phyloP scores from a whole-genome alignment of 2,888 invertebrate species.

The Scaptomyza parva region DNA sequence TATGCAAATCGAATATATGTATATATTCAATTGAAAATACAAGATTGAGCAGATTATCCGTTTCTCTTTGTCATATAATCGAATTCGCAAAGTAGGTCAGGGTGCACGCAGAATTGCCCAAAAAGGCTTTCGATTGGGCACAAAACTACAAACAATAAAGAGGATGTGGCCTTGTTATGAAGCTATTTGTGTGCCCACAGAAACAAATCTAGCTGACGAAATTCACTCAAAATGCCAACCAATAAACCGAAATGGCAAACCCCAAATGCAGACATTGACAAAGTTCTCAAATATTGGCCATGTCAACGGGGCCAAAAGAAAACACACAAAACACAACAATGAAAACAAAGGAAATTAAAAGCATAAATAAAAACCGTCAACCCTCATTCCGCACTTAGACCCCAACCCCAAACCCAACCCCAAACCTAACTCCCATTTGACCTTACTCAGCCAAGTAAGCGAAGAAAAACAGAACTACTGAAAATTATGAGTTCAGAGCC shows the following conservation, averaged over 20 bases:
- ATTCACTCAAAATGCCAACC: constrained; percentile 51
- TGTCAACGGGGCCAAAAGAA: constrained; percentile 37
- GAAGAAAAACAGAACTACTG: constrained; percentile 38
- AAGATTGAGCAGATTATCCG: neutral
- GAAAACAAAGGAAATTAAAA: constrained; percentile 78
- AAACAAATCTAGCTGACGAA: constrained; percentile 47
- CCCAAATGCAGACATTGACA: constrained; percentile 73
- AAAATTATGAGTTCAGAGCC: constrained; percentile 69
- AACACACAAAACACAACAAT: constrained; percentile 33
- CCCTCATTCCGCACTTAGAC: constrained; percentile 19
- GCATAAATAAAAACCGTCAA: constrained; percentile 70
- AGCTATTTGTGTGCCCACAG: constrained; percentile 25
- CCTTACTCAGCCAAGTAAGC: constrained; percentile 27
- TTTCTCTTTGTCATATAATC: neutral
- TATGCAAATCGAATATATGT: constrained; percentile 9
- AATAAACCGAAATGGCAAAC: constrained; percentile 61
- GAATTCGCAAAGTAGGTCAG: constrained; percentile 25
- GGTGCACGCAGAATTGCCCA: constrained; percentile 6
- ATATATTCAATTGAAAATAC: neutral
- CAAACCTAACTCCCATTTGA: constrained; percentile 10
- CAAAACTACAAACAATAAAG: constrained; percentile 22
- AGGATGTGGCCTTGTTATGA: constrained; percentile 38
- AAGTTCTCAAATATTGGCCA: constrained; percentile 73
- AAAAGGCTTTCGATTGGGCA: constrained; percentile 10
- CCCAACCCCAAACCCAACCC: no score